Evolutionary conservation across 2,113 vertebrate genomes (phyloP), one percentile per base, ranked within the genome.

Genomic region (Rhodinocichla rosea): DNA sequence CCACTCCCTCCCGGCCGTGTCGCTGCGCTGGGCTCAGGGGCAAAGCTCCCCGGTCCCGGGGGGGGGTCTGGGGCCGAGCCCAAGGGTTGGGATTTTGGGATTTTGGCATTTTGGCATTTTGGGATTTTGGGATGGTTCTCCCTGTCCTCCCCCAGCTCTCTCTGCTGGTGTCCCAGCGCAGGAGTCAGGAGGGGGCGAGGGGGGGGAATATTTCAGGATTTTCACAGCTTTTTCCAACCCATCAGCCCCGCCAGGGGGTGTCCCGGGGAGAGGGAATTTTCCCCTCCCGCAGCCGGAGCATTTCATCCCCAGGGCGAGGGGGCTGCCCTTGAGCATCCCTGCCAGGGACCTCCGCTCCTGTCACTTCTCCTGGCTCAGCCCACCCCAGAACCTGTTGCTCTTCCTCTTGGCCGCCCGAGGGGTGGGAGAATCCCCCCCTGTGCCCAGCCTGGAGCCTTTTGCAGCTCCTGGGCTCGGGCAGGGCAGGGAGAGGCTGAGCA

Each of bases 381-480:
- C 90, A 37, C 13, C 21, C 68, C 87, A 47, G 33, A 74, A 81
- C 87, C 65, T 96, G 87, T 95, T 96, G 96, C 91, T 85, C 67
- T 75, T 93, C 92, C 90, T 82, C 60, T 75, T 2, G 13, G 73
- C 24, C 27, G 4, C 33, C 16, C 9, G 35, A 8, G 17, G 45
- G 19, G 47, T 57, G 56, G 85, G 85, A 70, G 63, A 82, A 87
- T 6, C 15, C 42, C 39, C 39, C 52, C 32, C 24, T 35, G 26
- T 39, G 28, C 20, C 60, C 69, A 11, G 10, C 15, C 17, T 4
- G 17, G 78, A 63, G n/a, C 30, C 16, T 76, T 92, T 83, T 33
- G 59, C 63, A 35, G 20, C 10, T 26, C 11, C 69, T 27, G 63
- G 64, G 39, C 9, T 24, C 12, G 5, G 13, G 33, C 68, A 9